Base-by-base conservation (phyloP, 2,797 vertebrate species). In the Myripristis jacobus region DNA sequence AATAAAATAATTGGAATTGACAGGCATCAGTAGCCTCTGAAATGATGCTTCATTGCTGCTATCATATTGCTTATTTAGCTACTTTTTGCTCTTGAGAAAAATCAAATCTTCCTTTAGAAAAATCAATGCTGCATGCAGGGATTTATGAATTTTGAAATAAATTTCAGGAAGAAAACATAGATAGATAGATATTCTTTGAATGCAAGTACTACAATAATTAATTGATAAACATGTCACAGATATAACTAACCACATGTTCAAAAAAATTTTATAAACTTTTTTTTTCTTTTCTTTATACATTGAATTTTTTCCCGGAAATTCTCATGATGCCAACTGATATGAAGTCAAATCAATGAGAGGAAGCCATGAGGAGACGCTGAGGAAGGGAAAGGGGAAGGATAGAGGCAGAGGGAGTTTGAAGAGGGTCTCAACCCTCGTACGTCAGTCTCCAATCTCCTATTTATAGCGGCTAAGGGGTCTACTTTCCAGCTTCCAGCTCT, bases 1-100 rank as follows among this genome's bases (percentile, higher is more conserved):
- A 54, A 65, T 82, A 68, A 24, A 81, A 64, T 77, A 72, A 82
- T 79, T 75, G 44, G 21, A 22, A 50, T 60, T 65, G 78, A 79
- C 71, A 82, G 70, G 57, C 77, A 77, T 81, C 77, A 75, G 29
- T 72, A 57, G 52, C 54, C 53, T 24, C 66, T 34, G 77, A 70
- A 59, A 79, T 52, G 67, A 79, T 53, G 68, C 84, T 82, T 43
- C 59, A 27, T 8, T 61, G 66, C 48, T 24, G 31, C 36, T 43
- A 18, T 38, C 67, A n/a, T 9, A 0, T 31, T 52, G 46, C 66
- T 81, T 24, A 36, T 69, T 70, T 65, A 22, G 70, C 62, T 44
- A 0, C 51, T 24, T 19, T 44, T 36, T 60, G 13, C n/a, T n/a
- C n/a, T n/a, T n/a, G n/a, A n/a, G n/a, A n/a, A n/a, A n/a, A n/a